Evolutionary conservation across 2,888 invertebrate species (phyloP).

Genomic region (Euclidia mi): DNA sequence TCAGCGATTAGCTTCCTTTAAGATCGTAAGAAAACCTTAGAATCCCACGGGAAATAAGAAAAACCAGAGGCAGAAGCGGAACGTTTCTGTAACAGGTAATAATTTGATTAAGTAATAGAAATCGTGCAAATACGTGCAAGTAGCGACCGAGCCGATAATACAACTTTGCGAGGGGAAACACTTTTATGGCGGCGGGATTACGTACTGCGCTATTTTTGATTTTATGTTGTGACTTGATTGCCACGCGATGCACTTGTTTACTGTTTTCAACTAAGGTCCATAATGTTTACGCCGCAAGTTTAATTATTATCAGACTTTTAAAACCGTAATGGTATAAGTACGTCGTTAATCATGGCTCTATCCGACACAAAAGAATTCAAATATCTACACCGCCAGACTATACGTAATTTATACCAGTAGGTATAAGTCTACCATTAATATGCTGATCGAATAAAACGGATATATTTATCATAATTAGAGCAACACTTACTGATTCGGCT

Average conservation of each 20-base stretch:
- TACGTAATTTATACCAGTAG: too few species aligned
- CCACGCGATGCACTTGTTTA: constrained; percentile 50
- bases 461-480: too few species aligned
- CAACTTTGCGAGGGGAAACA: constrained; percentile 37
- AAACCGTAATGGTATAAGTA: too few species aligned
- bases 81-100: constrained; percentile 51
- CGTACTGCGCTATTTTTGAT: constrained; percentile 28
- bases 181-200: constrained; percentile 32
- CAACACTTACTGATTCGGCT: too few species aligned
- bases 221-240: constrained; percentile 21
- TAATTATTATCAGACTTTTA: too few species aligned
- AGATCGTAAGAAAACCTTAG: constrained; percentile 39
- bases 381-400: too few species aligned
- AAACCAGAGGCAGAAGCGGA: constrained; percentile 46
- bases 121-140: constrained; percentile 52
- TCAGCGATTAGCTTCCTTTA: constrained; percentile 35
- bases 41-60: constrained; percentile 55
- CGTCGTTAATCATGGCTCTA: too few species aligned
- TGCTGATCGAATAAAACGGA: too few species aligned
- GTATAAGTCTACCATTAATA: too few species aligned
- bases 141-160: constrained; percentile 39
- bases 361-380: too few species aligned
- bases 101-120: constrained; percentile 56
- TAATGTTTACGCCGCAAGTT: too few species aligned
- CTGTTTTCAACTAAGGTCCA: constrained; percentile 11